Evolutionary conservation across 2,888 invertebrate species (phyloP), one percentile per base, ranked within the genome.

Genomic region (Nephrotoma appendiculata): DNA sequence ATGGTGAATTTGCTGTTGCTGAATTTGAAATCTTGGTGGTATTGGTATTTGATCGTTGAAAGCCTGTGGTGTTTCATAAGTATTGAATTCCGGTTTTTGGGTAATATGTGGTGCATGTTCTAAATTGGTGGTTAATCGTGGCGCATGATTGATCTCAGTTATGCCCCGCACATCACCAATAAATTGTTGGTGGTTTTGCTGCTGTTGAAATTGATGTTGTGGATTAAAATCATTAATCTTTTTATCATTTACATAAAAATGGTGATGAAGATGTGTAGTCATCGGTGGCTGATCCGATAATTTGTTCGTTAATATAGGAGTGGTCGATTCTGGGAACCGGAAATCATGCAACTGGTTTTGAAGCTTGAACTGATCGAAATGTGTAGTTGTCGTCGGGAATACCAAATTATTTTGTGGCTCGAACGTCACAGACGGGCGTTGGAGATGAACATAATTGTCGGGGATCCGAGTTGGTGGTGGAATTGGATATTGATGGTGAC

Each of bases 241-340:
- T 57, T 88, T 87, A 41, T 88, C 88, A 11, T 88, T 88, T 89
- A 91, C 90, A 88, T 91, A 92, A 87, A 90, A 92, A 88, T 92
- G 92, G 88, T 92, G 92, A 88, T 92, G 92, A 48, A 90, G 90
- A 86, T 92, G 92, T 88, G 91, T 92, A 1, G 91, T 90, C 11
- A 45, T 15, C 15, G 43, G 57, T 45, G 71, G 31, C 7, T 45
- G 44, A 6, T 85, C 44, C 3, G 41, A 83, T 44, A 44, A 52
- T 85, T 85, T 85, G 7, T 85, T 85, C 19, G 85, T 85, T 85
- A 85, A 85, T 19, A 42, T 45, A 3, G 85, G 31, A 19, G 19
- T 85, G 15, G 87, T 19, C 5, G 87, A 86, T n/a, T 86, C 86
- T 5, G 87, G 86, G 15, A 86, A 45, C 12, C 87, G 83, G 41